Evolutionary conservation across 2,888 invertebrate genomes (phyloP), one percentile per base, ranked within the genome.

Genomic region (Oligia strigilis): DNA sequence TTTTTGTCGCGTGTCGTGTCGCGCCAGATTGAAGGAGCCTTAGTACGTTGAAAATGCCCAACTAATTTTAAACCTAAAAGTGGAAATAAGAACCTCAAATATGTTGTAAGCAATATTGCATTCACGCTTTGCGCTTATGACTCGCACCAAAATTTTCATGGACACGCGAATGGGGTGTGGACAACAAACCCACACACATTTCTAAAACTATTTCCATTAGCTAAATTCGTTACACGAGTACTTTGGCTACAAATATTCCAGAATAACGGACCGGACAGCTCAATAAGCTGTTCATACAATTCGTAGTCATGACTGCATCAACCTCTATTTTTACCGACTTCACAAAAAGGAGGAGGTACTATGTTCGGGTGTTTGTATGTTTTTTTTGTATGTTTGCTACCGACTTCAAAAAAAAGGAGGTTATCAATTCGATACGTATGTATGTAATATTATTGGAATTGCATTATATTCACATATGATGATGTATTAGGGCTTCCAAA

Each of bases 131-230:
- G 2, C 73, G 13, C 70, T 79, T 23, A 43, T 78, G 2, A 69
- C 69, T 81, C 60, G n/a, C 4, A 64, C 73, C 76, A 72, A 19
- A 55, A 64, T 43, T 19, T 36, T 67, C 43, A 52, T 36, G 9
- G 75, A 66, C 85, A 85, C 87, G 78, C 85, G 19, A 87, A 83
- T 79, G 8, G 85, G 87, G 88, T 77, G 87, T 78, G 88, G 87
- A 77, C 75, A 77, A 62, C n/a, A 76, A 52, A 65, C 46, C 6
- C 17, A 69, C 14, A 58, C 64, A 78, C 23, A 71, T 79, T 78
- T 71, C 65, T 55, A 76, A 75, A 87, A 78, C 60, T 85, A 78
- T 83, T 78, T 81, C 80, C 82, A 88, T 85, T 87, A 87, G 60
- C 73, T 64, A 87, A 85, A 88, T 85, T 81, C 70, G 58, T 71